These are phyloP conservation scores for Propithecus coquereli DNA, from an alignment of 2,113 vertebrate genomes.

Conservation along the genomic window DNA sequence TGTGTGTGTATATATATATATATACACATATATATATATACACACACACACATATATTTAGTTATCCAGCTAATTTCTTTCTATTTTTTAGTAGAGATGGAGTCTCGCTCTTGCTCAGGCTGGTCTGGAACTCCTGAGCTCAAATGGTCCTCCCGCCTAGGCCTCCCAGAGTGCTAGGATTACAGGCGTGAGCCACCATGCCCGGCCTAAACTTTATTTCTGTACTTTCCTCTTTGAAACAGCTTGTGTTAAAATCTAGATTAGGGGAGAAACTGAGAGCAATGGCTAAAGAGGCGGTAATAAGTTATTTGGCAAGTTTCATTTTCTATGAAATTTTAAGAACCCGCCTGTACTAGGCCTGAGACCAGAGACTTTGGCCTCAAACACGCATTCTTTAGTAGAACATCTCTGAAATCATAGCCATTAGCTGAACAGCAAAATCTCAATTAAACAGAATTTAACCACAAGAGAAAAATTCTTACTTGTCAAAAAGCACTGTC, in stretches of 20 bases:
- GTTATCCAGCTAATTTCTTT: no score
- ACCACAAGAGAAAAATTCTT: not conserved
- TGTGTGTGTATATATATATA: no score
- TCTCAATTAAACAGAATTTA: conserved; percentile 29
- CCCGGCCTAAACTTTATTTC: not conserved
- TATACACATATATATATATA: no score
- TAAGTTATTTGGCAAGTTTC: not conserved
- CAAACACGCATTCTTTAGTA: not conserved
- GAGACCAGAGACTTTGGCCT: not conserved
- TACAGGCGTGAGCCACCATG: no score
- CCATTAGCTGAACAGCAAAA: not conserved
- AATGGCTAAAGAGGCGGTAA: not conserved
- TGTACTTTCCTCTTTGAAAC: conserved; percentile 23
- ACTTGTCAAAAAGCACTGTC: not conserved
- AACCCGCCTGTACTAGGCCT: not conserved
- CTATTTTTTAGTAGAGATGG: no score
- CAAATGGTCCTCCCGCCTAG: no score
- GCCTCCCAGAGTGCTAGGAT: no score
- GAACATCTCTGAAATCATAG: not conserved
- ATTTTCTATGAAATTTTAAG: conserved; percentile 26
- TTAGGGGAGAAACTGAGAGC: not conserved
- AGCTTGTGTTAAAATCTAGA: conserved; percentile 20
- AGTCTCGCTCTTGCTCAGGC: no score
- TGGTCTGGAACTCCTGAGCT: no score
- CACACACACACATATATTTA: no score